phyloP scores from a whole-genome alignment of 2,797 vertebrate species.

The Cryptoprocta ferox region DNA sequence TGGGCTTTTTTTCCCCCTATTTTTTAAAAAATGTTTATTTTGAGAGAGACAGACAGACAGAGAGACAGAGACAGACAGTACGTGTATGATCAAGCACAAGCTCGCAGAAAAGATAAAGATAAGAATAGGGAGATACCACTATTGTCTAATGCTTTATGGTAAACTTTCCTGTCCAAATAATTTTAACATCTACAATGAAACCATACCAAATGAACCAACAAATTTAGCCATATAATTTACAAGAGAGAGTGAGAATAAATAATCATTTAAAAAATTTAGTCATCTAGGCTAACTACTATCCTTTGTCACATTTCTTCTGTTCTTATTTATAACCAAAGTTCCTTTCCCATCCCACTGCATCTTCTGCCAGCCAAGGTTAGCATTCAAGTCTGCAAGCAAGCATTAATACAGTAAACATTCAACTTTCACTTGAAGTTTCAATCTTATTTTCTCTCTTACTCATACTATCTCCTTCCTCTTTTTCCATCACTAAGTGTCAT shows the following conservation, averaged over 20 bases:
- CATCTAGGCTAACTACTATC: neutral
- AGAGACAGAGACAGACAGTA: too few relatives aligned
- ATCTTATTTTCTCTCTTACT: slow-evolving; percentile 33
- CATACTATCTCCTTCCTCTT: neutral
- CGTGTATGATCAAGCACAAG: too few relatives aligned
- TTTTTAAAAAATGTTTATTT: too few relatives aligned
- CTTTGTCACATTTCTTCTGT: slow-evolving; percentile 25
- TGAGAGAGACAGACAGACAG: too few relatives aligned
- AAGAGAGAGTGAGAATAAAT: neutral
- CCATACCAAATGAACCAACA: neutral
- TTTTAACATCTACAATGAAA: neutral
- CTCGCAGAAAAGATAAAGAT: neutral
- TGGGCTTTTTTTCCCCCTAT: neutral
- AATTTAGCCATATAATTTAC: neutral
- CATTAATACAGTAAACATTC: slow-evolving; percentile 27
- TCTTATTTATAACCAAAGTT: slow-evolving; percentile 16
- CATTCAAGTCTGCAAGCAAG: neutral
- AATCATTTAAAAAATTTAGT: neutral
- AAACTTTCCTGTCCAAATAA: slow-evolving; percentile 6
- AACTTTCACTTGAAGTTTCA: slow-evolving; percentile 8
- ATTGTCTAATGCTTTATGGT: neutral
- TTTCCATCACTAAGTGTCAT: slow-evolving; percentile 55
- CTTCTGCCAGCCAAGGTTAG: neutral
- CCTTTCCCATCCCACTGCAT: neutral
- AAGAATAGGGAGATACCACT: neutral